Percentiles rank a stretch among this genome's conserved stretches.
Evolutionary conservation across 2,888 invertebrate species (phyloP).

Genomic region (Ormia ochracea): DNA sequence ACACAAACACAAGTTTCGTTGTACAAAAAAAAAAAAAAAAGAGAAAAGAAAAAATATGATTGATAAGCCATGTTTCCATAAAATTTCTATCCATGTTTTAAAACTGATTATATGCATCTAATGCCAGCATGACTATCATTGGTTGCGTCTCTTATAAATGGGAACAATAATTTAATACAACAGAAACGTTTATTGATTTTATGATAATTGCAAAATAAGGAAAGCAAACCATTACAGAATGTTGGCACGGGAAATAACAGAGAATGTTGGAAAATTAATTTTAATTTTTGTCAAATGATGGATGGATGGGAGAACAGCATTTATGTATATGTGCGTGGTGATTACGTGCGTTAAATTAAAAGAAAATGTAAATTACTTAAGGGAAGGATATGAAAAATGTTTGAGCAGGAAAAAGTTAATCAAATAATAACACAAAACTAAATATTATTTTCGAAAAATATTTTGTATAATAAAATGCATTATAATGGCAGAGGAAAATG

Average conservation of each 20-base stretch:
- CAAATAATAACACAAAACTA: neutral
- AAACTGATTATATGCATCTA: slow-evolving; percentile 46
- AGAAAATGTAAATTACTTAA: neutral
- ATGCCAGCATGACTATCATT: neutral
- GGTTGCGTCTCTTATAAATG: neutral
- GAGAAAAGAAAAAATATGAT: too few relatives aligned
- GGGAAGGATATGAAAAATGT: neutral
- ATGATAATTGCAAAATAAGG: slow-evolving; percentile 56
- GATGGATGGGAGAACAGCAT: neutral
- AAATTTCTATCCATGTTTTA: slow-evolving; percentile 47
- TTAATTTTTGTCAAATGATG: slow-evolving; percentile 22
- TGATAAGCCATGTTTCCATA: slow-evolving; percentile 27
- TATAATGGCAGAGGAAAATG: too few relatives aligned
- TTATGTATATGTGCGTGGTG: neutral
- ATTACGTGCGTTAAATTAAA: neutral
- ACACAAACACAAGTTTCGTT: neutral
- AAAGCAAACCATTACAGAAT: slow-evolving; percentile 49
- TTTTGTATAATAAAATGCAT: too few relatives aligned
- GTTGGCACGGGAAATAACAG: slow-evolving; percentile 5
- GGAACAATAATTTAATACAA: neutral
- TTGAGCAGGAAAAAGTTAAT: neutral
- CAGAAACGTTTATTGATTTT: slow-evolving; percentile 43
- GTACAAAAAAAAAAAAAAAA: neutral
- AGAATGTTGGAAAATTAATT: slow-evolving; percentile 42
- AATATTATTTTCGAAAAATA: too few relatives aligned